These are phyloP conservation scores for Alexandromys fortis DNA, from an alignment of 2,113 vertebrate species.

Conservation along the genomic window DNA sequence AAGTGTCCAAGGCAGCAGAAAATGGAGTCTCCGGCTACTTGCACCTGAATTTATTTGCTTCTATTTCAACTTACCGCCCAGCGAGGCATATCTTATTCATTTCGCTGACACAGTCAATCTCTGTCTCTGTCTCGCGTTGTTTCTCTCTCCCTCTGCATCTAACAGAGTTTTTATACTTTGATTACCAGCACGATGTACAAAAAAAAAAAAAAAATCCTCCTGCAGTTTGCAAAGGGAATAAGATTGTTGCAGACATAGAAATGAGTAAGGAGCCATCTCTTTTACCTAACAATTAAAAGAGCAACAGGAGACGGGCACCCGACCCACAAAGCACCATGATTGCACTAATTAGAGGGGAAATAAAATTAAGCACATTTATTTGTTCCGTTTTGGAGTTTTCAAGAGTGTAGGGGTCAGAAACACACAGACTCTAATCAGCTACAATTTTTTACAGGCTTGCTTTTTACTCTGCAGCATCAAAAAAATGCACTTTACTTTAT, in stretches of 20 bases:
- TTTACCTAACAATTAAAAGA: constrained; percentile 58
- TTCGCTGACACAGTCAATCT: constrained; percentile 3
- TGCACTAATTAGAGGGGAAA: constrained; percentile 59
- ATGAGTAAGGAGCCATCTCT: constrained; percentile 1
- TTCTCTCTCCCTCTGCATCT: not conserved
- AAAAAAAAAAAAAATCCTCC: not conserved
- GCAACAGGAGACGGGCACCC: constrained; percentile 13
- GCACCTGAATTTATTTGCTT: constrained; percentile 53
- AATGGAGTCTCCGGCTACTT: constrained; percentile 15
- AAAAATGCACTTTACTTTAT: constrained; percentile 13
- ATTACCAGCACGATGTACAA: not conserved
- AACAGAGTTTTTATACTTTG: constrained; percentile 28
- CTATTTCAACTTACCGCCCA: constrained; percentile 43
- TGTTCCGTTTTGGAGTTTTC: constrained; percentile 35
- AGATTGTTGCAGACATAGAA: constrained; percentile 28
- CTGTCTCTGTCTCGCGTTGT: not conserved
- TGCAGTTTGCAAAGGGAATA: constrained; percentile 13
- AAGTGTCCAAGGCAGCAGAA: not conserved
- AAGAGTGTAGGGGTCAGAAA: constrained; percentile 19
- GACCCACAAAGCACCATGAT: not conserved
- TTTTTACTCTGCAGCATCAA: constrained; percentile 37
- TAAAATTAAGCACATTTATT: constrained; percentile 46
- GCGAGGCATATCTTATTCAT: constrained; percentile 27
- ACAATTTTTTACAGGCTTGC: not conserved
- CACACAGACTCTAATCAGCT: constrained; percentile 35